A percentile compares a stretch with the other conserved stretches of the same genome.
These are phyloP conservation scores for Falco berigora DNA, from an alignment of 2,797 vertebrate species.

Conservation along the genomic window DNA sequence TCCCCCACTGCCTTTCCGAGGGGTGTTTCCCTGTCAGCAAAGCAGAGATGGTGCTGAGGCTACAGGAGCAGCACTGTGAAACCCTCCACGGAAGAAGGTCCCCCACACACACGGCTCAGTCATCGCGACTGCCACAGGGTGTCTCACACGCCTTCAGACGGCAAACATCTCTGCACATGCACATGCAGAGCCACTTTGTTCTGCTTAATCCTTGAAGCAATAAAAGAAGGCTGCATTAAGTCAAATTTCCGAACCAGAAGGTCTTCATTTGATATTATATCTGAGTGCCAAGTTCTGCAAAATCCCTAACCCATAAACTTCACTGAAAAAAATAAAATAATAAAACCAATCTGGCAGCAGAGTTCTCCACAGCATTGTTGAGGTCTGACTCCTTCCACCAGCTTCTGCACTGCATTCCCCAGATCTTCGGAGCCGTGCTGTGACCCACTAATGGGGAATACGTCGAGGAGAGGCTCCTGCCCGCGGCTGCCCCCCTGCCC, in stretches of 20 bases:
- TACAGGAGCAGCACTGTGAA: neutral
- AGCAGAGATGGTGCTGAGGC: rapidly evolving
- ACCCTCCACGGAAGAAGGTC: neutral
- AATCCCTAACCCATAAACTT: constrained; percentile 45
- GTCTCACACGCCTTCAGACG: neutral
- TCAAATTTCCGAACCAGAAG: constrained; percentile 60
- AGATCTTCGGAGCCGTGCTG: neutral
- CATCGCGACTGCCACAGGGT: neutral
- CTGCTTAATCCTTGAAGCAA: constrained; percentile 35
- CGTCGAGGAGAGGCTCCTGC: neutral
- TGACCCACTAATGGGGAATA: neutral
- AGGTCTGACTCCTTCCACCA: constrained; percentile 35
- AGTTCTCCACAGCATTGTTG: constrained; percentile 20
- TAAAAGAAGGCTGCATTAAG: constrained; percentile 43
- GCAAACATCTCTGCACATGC: neutral
- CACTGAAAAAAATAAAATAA: constrained; percentile 36
- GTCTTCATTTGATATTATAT: constrained; percentile 49
- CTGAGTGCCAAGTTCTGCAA: constrained; percentile 50
- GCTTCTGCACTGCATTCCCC: neutral
- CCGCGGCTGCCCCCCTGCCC: rapidly evolving
- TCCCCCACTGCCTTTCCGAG: rapidly evolving
- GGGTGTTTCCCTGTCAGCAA: neutral
- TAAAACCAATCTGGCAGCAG: constrained; percentile 32
- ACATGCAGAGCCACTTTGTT: constrained; percentile 42
- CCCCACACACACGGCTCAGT: rapidly evolving